Evolutionary conservation across 1,140 invertebrate genomes (phyloP).

Genomic region (Diachasmimorpha longicaudata): DNA sequence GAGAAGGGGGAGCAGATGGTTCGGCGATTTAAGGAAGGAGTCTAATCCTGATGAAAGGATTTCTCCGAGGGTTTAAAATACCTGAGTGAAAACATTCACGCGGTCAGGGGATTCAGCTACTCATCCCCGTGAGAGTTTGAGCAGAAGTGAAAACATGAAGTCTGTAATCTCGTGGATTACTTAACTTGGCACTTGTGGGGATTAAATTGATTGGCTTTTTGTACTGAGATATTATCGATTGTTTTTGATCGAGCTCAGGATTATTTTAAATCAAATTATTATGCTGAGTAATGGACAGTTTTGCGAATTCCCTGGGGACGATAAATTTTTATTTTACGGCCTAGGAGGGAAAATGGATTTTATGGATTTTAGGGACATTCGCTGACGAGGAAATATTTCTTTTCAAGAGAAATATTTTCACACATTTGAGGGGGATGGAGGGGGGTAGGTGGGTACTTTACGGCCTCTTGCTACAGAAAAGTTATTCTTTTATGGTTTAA

Average conservation of each 20-base stretch:
- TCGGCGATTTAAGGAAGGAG: not conserved
- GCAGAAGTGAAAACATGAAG: slow-evolving; percentile 43
- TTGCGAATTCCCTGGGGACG: not conserved
- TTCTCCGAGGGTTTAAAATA: not conserved
- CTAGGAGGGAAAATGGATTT: not conserved
- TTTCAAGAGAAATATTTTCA: too few relatives aligned
- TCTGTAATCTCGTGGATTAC: slow-evolving; percentile 56
- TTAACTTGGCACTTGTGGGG: slow-evolving; percentile 56
- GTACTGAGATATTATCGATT: slow-evolving; percentile 43
- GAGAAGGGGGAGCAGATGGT: not conserved
- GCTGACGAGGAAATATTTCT: too few relatives aligned
- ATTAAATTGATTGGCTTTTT: slow-evolving; percentile 47
- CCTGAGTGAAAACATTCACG: slow-evolving; percentile 3
- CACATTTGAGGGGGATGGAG: too few relatives aligned
- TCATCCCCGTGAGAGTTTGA: slow-evolving; percentile 51
- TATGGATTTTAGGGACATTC: not conserved
- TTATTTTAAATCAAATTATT: too few relatives aligned
- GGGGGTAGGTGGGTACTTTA: too few relatives aligned
- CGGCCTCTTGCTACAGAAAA: too few relatives aligned
- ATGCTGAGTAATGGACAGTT: not conserved
- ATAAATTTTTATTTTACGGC: not conserved
- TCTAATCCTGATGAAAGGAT: not conserved
- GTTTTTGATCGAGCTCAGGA: too few relatives aligned
- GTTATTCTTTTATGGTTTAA: too few relatives aligned
- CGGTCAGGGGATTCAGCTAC: slow-evolving; percentile 39